Evolutionary conservation across 1,140 invertebrate genomes (phyloP).

Genomic region (Tetramorium alpestre): DNA sequence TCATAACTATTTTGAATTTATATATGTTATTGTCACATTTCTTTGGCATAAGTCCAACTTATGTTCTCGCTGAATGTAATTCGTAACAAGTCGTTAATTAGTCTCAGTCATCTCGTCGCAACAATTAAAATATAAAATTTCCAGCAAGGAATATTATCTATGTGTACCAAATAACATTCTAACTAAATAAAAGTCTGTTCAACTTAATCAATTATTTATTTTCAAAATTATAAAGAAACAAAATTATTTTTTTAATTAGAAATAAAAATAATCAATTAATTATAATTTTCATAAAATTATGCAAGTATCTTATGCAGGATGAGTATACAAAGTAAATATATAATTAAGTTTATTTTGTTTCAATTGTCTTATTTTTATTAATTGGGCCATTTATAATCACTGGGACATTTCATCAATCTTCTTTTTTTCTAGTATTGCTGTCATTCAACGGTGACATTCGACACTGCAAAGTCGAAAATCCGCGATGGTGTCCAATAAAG

Average conservation of each 20-base stretch:
- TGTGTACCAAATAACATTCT: neutral
- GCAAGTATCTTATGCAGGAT: neutral
- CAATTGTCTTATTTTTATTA: neutral
- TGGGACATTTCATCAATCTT: neutral
- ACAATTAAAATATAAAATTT: conserved; percentile 29
- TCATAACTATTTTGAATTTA: conserved; percentile 2
- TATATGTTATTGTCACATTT: neutral
- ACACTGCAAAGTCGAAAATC: conserved; percentile 54
- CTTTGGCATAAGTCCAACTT: conserved; percentile 7
- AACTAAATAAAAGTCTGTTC: conserved; percentile 17
- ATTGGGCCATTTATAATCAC: neutral
- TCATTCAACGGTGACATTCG: neutral
- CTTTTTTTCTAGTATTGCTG: neutral
- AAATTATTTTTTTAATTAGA: neutral
- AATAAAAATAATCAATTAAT: neutral
- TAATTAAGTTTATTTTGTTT: neutral
- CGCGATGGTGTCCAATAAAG: conserved; percentile 77
- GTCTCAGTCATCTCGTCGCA: conserved; percentile 15
- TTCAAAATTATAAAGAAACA: neutral
- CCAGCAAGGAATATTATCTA: neutral
- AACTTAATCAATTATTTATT: neutral
- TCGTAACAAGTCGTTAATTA: conserved; percentile 33
- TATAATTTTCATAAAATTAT: neutral
- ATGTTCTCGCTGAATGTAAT: conserved; percentile 14
- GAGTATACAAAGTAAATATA: neutral